A percentile compares a stretch with the other conserved stretches of the same genome.
Conservation (phyloP, 2,888 invertebrate species). For the Phaonia tiefii region DNA sequence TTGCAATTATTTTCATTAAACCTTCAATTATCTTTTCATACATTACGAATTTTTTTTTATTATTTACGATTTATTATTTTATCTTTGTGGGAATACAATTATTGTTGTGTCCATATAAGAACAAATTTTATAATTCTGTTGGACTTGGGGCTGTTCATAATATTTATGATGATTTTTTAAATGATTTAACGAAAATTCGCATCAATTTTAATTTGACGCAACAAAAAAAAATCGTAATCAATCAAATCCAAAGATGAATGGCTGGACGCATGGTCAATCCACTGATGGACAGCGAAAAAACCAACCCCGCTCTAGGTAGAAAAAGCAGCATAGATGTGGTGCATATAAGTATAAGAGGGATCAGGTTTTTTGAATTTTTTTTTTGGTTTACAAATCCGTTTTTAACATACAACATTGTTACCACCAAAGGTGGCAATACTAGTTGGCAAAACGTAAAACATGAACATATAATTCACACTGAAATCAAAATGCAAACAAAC, state of each 20-base stretch:
- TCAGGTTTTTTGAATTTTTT: constrained; percentile 4
- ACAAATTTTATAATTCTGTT: neutral
- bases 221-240: constrained; percentile 35
- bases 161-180: constrained; percentile 33
- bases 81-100: neutral
- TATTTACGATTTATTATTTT: too few relatives aligned
- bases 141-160: neutral
- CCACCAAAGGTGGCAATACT: constrained; percentile 57
- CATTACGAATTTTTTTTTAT: neutral
- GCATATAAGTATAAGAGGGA: neutral
- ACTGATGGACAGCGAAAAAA: neutral
- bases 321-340: constrained; percentile 1
- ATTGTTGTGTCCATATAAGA: neutral
- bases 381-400: neutral
- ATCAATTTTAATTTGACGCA: constrained; percentile 45
- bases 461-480: constrained; percentile 46
- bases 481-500: constrained; percentile 24
- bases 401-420: constrained; percentile 16
- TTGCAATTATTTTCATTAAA: neutral
- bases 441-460: constrained; percentile 47
- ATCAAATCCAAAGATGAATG: constrained; percentile 34
- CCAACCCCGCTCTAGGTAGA: neutral
- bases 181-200: constrained; percentile 31
- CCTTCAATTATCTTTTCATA: neutral
- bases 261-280: neutral